Base-by-base conservation (phyloP, 2,113 vertebrate species). In the Ceyx melanurus region DNA sequence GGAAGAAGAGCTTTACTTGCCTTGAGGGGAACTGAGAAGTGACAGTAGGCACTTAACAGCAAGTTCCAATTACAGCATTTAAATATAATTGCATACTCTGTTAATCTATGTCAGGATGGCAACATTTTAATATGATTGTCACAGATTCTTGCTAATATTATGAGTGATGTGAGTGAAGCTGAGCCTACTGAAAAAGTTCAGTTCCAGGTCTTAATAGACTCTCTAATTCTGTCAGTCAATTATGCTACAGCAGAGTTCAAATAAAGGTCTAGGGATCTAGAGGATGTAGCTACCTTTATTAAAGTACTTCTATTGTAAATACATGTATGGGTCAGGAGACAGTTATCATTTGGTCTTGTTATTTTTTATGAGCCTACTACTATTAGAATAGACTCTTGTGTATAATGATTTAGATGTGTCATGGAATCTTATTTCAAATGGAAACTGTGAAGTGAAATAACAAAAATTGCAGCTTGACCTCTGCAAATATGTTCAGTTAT, bases 61-160 rank as follows among this genome's bases (percentile, higher is more conserved):
- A 94, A 97, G 97, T 98, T 98, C 96, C 97, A 97, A 97, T 98
- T 98, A 97, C 95, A 96, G 93, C 90, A 94, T 97, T 98, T 97
- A 97, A 98, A 97, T 97, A 97, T 98, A 98, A 98, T 97, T 97
- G 97, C 96, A 95, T 97, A 96, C 91, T 97, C 94, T 94, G 97
- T 97, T 98, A 97, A 97, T 98, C 96, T 97, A 85, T 97, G 95
- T 97, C 97, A 97, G 95, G 91, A 92, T 97, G 80, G 97, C 95
- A 97, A 97, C 95, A 73, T 97, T 98, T 95, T 96, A 97, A 97
- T 96, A 97, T 95, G 94, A 97, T 96, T 96, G 87, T 88, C 80
- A 96, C 95, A 97, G 94, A 97, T 92, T 97, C 91, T 95, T 93
- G 95, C 96, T 98, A 97, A 97, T 97, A 97, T 97, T 92, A 56